These are phyloP conservation scores for Heteractis magnifica DNA, from an alignment of 92 coral and sea anemone genomes.

Conservation along the genomic window DNA sequence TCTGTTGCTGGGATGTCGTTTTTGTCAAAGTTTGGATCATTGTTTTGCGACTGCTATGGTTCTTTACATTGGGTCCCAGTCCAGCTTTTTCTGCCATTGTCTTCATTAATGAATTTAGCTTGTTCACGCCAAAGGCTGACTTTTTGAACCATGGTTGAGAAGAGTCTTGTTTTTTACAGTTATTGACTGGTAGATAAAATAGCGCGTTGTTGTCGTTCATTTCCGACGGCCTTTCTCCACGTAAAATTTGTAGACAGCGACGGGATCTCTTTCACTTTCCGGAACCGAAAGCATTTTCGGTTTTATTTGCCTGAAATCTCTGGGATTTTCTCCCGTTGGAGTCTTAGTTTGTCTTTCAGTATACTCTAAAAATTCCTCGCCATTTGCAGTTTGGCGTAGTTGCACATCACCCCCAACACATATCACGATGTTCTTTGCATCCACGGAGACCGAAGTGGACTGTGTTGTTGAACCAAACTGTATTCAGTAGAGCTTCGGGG, in stretches of 20 bases:
- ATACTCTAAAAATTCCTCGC: constrained; percentile 40
- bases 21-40: background rate
- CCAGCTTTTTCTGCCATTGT: constrained; percentile 5
- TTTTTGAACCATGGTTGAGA: background rate
- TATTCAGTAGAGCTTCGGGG: constrained; percentile 23
- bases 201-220: constrained; percentile 57
- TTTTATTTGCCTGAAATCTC: constrained; percentile 38
- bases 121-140: background rate
- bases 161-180: constrained; percentile 3
- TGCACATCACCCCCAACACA: constrained; percentile 57
- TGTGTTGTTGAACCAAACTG: constrained; percentile 43
- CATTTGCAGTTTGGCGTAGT: constrained; percentile 30
- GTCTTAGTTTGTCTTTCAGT: constrained; percentile 57
- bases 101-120: background rate
- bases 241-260: constrained; percentile 53
- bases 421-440: background rate
- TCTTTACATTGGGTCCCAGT: background rate
- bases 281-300: constrained; percentile 61
- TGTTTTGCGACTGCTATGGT: background rate
- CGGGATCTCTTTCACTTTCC: constrained; percentile 55
- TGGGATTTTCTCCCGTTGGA: constrained; percentile 40
- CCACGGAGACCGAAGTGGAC: constrained; percentile 53
- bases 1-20: background rate
- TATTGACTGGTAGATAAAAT: constrained; percentile 62
- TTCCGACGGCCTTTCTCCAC: constrained; percentile 56